Evolutionary conservation across 2,113 vertebrate species (phyloP), one percentile per base, ranked within the genome.

Genomic region (Oostethus manadensis): DNA sequence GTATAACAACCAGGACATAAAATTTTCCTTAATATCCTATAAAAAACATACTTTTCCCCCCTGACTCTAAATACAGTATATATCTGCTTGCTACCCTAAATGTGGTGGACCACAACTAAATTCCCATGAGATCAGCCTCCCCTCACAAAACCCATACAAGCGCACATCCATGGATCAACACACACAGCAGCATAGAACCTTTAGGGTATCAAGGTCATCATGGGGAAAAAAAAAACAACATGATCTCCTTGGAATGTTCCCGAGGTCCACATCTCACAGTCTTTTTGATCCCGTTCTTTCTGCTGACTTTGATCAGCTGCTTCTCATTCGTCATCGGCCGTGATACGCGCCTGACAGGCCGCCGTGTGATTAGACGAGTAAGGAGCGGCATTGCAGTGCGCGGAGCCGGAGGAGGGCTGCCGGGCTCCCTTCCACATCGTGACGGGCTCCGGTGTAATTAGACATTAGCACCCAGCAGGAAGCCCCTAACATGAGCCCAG

Each of bases 401-500:
- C 55, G 62, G 35, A 62, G 72, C 72, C 51, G 57, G 46, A 76
- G 57, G 46, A 76, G 70, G 76, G 82, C 80, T 81, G 78, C 63
- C 48, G 75, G 86, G 82, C 76, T 81, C 62, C 71, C 71, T 72
- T 78, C 81, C 29, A 78, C 77, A 84, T 86, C 78, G 73, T 82
- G 82, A 85, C 56, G 64, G 76, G 80, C 82, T 85, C 65, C 62
- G 68, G 62, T 82, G 77, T 87, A 87, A 89, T 89, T 83, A 88
- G 78, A 84, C 85, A 89, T 88, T 89, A 88, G 78, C 83, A 70
- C 86, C 64, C 86, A 86, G 85, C 86, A 87, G 85, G 86, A 82
- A 73, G 82, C 72, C 56, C 77, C 79, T 77, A 83, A 84, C 86
- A 87, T 74, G 71, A 80, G 86, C 82, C 67, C 68, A 82, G 82